Conservation (phyloP, 2,113 vertebrate genomes). For the Hyla sarda region DNA sequence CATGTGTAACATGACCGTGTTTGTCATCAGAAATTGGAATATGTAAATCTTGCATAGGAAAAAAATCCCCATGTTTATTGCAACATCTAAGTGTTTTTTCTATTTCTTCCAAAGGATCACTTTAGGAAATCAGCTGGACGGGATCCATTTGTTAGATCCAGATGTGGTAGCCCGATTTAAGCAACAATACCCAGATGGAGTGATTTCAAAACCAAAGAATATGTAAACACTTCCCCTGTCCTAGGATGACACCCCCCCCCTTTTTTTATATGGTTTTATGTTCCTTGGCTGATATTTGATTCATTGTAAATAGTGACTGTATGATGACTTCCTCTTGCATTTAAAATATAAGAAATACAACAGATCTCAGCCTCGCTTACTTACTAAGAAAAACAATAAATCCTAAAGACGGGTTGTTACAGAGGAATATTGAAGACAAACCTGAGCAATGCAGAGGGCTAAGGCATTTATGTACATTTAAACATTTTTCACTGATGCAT, state of each 20-base stretch:
- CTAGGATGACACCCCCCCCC: background rate
- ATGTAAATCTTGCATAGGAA: background rate
- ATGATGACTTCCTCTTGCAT: background rate
- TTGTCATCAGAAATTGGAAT: background rate
- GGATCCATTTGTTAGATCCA: constrained; percentile 89
- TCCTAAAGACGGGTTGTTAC: background rate
- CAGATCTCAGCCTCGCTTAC: background rate
- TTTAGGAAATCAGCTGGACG: constrained; percentile 90
- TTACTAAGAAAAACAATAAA: background rate
- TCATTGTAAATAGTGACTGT: constrained; percentile 7
- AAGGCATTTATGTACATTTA: no score
- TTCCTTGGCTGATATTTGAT: background rate
- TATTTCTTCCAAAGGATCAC: constrained; percentile 80
- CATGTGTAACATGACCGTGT: no score
- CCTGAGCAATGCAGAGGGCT: no score
- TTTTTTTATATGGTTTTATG: background rate
- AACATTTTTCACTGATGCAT: no score
- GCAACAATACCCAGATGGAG: constrained; percentile 87
- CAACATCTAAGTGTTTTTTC: no score
- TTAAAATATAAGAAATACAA: background rate
- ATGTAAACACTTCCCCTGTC: constrained; percentile 67
- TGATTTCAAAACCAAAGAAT: constrained; percentile 90
- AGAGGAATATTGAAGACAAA: background rate
- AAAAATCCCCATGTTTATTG: no score
- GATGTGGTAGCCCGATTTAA: constrained; percentile 91